Conservation (phyloP, 2,797 vertebrate genomes). For the Sternarchorhynchus goeldii region DNA sequence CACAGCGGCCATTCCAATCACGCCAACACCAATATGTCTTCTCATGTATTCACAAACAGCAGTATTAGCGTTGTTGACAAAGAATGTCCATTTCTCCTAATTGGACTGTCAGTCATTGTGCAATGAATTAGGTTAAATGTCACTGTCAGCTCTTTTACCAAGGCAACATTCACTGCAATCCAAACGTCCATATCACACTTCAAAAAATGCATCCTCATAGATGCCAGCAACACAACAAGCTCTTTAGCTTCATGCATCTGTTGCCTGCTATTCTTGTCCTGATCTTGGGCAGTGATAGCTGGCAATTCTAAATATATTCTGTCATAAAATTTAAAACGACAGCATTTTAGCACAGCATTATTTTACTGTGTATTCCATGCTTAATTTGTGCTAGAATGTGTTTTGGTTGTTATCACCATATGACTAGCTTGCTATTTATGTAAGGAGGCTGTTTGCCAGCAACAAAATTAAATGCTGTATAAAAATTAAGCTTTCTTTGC, state of each 20-base stretch:
- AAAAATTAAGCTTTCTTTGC: no score
- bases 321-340: no score
- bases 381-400: no score
- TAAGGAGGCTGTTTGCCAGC: no score
- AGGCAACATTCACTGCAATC: slow-evolving; percentile 17
- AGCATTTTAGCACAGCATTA: no score
- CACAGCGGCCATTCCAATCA: background rate
- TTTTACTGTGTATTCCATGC: no score
- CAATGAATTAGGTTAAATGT: slow-evolving; percentile 3
- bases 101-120: slow-evolving; percentile 28
- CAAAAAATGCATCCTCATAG: background rate
- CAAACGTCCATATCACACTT: background rate
- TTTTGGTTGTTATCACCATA: no score
- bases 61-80: slow-evolving; percentile 17
- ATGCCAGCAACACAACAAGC: background rate
- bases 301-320: no score
- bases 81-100: slow-evolving; percentile 28
- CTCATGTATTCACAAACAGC: background rate
- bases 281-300: no score
- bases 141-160: slow-evolving; percentile 2
- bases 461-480: no score
- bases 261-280: no score
- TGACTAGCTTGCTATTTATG: no score
- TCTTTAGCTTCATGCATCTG: background rate
- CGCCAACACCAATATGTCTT: slow-evolving; percentile 24